Conservation (phyloP, 2,113 vertebrate genomes). For the Lamprologus sp. region DNA sequence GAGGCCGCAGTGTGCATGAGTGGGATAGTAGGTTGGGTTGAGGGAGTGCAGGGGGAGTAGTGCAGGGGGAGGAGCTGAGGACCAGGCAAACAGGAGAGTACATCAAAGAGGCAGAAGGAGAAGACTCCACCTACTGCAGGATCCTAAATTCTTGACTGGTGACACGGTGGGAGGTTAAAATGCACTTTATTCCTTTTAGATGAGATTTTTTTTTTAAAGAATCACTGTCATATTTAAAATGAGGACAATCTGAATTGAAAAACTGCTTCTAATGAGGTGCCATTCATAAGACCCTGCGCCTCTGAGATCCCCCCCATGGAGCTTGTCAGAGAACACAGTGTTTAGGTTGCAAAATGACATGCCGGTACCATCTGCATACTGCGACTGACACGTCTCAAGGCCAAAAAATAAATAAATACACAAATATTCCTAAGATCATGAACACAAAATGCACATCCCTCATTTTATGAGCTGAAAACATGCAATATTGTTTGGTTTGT, state of each 20-base stretch:
- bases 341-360: constrained; percentile 43
- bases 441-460: constrained; percentile 16
- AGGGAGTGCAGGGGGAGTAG: constrained; percentile 57
- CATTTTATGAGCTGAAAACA: constrained; percentile 16
- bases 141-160: constrained; percentile 50
- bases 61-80: constrained; percentile 59
- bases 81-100: constrained; percentile 61
- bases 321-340: constrained; percentile 48
- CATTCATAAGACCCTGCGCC: constrained; percentile 47
- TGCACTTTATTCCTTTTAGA: constrained; percentile 24
- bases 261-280: constrained; percentile 43
- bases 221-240: constrained; percentile 27
- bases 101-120: constrained; percentile 56
- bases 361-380: constrained; percentile 37
- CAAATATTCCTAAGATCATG: not conserved
- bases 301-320: constrained; percentile 44
- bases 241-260: constrained; percentile 17
- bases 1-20: constrained; percentile 67
- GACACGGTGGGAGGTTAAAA: constrained; percentile 46
- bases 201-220: not conserved
- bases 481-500: not conserved
- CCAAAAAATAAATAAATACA: not conserved
- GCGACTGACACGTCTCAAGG: constrained; percentile 18
- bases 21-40: constrained; percentile 58
- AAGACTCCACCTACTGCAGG: constrained; percentile 55